Base-by-base conservation (phyloP, 1,140 invertebrate genomes). In the Pseudachorutes palmiensis region DNA sequence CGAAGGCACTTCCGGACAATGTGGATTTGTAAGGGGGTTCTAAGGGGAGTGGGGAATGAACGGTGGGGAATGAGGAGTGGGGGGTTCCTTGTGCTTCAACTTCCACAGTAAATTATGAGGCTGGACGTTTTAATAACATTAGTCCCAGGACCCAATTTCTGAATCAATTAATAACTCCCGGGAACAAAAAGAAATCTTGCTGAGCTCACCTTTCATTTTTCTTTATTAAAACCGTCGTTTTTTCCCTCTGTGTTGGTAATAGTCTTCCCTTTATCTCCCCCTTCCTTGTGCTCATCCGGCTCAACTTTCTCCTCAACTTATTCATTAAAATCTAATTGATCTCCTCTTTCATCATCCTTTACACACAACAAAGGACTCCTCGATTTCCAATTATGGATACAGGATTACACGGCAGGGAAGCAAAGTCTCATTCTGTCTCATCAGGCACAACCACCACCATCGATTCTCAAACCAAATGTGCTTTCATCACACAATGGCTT, bases 261-360 rank as follows among this genome's bases (percentile, higher is more conserved):
- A n/a, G n/a, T n/a, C n/a, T n/a, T n/a, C n/a, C n/a, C 36, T 41
- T 41, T 19, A 5, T 41, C 36, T 41, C 36, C 19, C 36, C 36
- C 19, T 41, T 41, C 36, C 36, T 41, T 41, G 36, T 19, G 5
- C 36, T 41, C 5, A 41, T 41, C 5, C 5, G 19, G 36, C 36
- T 45, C 9, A 45, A 45, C 36, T 45, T 45, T 45, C 36, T 55
- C 24, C 51, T 24, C 9, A 55, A 55, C 51, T 55, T 55, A 55
- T 55, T 55, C 51, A 55, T 55, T 55, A 55, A 55, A 55, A 5
- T 55, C 51, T 55, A 55, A 55, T 55, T 55, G 51, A 55, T 55
- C 51, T 55, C 51, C 51, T 55, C 12, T 55, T 55, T 55, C 51
- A 55, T 55, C 51, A 55, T 55, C 51, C 51, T 19, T 45, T 45